Conservation (phyloP, 2,113 vertebrate species). For the Dicerorhinus sumatrensis region DNA sequence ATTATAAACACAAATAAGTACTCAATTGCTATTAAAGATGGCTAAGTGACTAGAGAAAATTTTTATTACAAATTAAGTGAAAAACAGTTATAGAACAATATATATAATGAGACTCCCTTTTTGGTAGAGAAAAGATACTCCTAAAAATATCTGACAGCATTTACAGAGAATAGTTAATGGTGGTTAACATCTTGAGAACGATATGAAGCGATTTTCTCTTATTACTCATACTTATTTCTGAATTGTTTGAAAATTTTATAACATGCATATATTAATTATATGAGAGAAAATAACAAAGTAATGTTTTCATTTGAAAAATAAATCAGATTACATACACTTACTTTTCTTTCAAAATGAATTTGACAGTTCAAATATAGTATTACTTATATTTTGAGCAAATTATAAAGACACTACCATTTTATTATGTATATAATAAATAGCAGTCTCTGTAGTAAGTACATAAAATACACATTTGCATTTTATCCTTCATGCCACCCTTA, state of each 20-base stretch:
- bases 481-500: neutral
- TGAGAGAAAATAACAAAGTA: neutral
- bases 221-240: neutral
- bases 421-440: neutral
- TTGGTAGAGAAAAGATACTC: neutral
- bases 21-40: neutral
- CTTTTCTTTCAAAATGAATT: neutral
- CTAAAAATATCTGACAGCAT: neutral
- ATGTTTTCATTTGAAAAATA: constrained; percentile 19
- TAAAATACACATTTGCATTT: neutral
- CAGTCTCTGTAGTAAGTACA: neutral
- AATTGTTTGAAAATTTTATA: neutral
- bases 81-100: neutral
- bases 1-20: neutral
- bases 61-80: neutral
- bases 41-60: neutral
- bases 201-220: neutral
- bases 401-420: neutral
- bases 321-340: neutral
- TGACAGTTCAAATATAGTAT: neutral
- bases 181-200: neutral
- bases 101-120: neutral
- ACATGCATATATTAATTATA: neutral
- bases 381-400: constrained; percentile 27
- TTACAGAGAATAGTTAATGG: neutral